Conservation (phyloP, 2,888 invertebrate genomes). For the Xanthia icteritia region DNA sequence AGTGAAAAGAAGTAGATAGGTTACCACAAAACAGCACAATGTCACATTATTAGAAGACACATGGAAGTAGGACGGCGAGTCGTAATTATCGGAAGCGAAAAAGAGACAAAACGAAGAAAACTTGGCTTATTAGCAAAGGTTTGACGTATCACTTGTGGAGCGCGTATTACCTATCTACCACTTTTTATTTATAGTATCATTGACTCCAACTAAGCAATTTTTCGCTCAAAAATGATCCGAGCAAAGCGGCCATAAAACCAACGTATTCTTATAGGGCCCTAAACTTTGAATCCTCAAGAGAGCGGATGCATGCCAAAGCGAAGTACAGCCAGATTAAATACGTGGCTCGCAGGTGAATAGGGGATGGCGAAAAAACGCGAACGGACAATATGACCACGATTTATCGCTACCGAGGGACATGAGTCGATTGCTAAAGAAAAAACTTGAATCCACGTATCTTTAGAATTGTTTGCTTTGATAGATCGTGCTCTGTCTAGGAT, state of each 20-base stretch:
- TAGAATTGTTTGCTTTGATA: conserved; percentile 57
- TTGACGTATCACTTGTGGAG: too few species aligned
- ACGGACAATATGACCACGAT: conserved; percentile 75
- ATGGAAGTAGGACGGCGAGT: too few species aligned
- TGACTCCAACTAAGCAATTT: conserved; percentile 19
- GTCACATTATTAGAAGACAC: too few species aligned
- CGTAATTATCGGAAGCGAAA: too few species aligned
- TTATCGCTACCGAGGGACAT: conserved; percentile 73
- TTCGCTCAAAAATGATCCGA: conserved; percentile 31
- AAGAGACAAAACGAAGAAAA: too few species aligned
- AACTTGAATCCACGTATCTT: conserved; percentile 46
- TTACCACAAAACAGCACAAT: too few species aligned
- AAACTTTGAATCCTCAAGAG: conserved; percentile 62
- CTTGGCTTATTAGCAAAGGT: too few species aligned
- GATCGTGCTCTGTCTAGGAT: conserved; percentile 26
- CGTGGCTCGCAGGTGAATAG: conserved; percentile 86
- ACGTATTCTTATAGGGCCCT: conserved; percentile 57
- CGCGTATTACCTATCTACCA: too few species aligned
- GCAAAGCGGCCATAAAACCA: conserved; percentile 40
- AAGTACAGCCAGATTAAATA: conserved; percentile 87
- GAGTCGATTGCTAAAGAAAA: conserved; percentile 64
- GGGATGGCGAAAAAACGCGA: conserved; percentile 70
- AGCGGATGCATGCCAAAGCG: conserved; percentile 74
- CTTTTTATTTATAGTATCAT: too few species aligned
- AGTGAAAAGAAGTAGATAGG: too few species aligned